Base-by-base conservation (phyloP, 2,113 vertebrate genomes). In the Sander vitreus region DNA sequence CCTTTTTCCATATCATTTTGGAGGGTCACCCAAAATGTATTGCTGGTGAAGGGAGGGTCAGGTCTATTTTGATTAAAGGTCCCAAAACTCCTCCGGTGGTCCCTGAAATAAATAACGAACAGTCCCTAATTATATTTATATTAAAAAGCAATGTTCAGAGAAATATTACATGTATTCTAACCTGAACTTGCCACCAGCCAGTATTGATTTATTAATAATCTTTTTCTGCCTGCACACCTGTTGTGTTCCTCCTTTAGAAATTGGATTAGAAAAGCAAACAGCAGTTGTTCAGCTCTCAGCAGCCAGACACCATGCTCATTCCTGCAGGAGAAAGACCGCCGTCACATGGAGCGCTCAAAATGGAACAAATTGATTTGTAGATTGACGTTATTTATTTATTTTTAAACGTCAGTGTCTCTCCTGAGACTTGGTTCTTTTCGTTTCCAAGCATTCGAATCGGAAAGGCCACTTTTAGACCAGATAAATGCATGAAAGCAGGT, bases 221-320 rank as follows among this genome's bases (percentile, higher is more conserved):
- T 79, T 50, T 0, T 11, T 63, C 16, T 5, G 66, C 14, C 53
- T 19, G n/a, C 45, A 54, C 85, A 78, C 83, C 87, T 84, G 89
- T 87, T 47, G 43, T 0, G 78, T 47, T 66, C 58, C 85, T 79
- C 25, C 71, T 81, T 84, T 85, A 79, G 76, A 86, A 78, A 69
- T 43, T 0, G 25, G 84, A 86, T 89, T 88, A 86, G 85, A 73
- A 86, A 82, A 63, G 75, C 74, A 83, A 89, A 85, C 68, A 78
- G 88, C 85, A 59, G 85, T 74, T 13, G 71, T 48, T 60, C 0
- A 18, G 62, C 75, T 45, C 53, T 58, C 50, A 0, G 2, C 54
- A 33, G 71, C 27, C 78, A 82, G 78, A 81, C 81, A 1, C 1
- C 43, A 1, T 1, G 0, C 19, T 76, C 25, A 48, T 75, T 78